Base-by-base conservation (phyloP, 2,888 invertebrate species). In the Drosophila mettleri region DNA sequence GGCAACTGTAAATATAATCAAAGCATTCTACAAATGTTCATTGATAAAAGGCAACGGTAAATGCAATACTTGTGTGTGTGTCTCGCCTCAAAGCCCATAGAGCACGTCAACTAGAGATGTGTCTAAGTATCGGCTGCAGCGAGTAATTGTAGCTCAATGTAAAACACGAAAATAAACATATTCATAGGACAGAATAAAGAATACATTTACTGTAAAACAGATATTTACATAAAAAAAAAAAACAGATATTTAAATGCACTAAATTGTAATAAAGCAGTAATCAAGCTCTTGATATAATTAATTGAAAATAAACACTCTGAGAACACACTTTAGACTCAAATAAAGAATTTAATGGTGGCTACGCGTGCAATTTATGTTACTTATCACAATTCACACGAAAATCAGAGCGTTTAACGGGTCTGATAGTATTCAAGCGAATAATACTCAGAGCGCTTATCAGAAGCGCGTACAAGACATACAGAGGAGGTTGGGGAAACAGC, bases 21-120 rank as follows among this genome's bases (percentile, higher is more conserved):
- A 38, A 71, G 59, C n/a, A 45, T 67, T 49, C 68, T 36, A 64
- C 59, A 69, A 59, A 52, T 64, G 66, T 82, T 86, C 81, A 82
- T 82, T 82, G 82, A 82, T 78, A 80, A 73, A 82, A 69, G 84
- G 75, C 85, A 72, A 84, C 66, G 85, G 80, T 80, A 68, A 62
- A 63, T 27, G 57, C 14, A 53, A 57, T 48, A 18, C 14, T 18
- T 51, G 29, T 29, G 18, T 18, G 14, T 27, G 43, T 45, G 24
- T 16, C 16, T 27, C 16, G 24, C 16, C 43, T 10, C 27, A 27
- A 27, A n/a, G 10, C 16, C 16, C 43, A 27, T 27, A n/a, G n/a
- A 43, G 24, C 14, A 9, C n/a, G 43, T 48, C 16, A 39, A 33
- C 24, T 22, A 63, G 74, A 52, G 74, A 54, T 73, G 69, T 29